Percentiles rank a stretch among this genome's conserved stretches.
These are phyloP conservation scores for Trissolcus japonicus DNA, from an alignment of 2,888 invertebrate genomes.

Conservation along the genomic window DNA sequence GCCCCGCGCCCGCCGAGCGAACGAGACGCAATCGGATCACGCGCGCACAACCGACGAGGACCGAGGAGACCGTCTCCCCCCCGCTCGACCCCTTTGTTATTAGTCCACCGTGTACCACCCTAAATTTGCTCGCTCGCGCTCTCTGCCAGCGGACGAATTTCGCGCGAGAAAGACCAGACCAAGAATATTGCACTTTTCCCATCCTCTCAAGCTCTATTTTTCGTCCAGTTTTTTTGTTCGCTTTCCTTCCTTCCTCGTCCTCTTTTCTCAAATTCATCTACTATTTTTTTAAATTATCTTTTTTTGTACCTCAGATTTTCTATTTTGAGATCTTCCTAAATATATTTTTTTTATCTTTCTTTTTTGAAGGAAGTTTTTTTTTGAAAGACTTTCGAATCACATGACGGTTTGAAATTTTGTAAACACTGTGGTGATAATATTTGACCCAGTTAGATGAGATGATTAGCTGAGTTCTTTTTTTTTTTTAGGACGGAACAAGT, in stretches of 20 bases:
- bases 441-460: conserved; percentile 25
- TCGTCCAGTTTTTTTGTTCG: background rate
- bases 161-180: conserved; percentile 33
- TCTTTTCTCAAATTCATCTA: background rate
- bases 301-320: no score
- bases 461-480: background rate
- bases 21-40: conserved; percentile 34
- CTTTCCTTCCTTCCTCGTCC: background rate
- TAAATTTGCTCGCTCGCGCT: conserved; percentile 69
- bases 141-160: conserved; percentile 64
- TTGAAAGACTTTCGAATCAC: no score
- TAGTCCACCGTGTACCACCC: conserved; percentile 69
- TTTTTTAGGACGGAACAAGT: background rate
- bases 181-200: conserved; percentile 37
- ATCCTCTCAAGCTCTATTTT: conserved; percentile 15
- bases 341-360: no score
- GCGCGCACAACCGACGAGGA: conserved; percentile 31
- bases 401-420: no score
- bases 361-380: no score
- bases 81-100: conserved; percentile 68
- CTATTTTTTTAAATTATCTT: background rate
- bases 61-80: conserved; percentile 24
- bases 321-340: no score
- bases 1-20: conserved; percentile 20
- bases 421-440: conserved; percentile 6